phyloP scores from a whole-genome alignment of 1,140 invertebrate genomes.

The Drosophila miranda region DNA sequence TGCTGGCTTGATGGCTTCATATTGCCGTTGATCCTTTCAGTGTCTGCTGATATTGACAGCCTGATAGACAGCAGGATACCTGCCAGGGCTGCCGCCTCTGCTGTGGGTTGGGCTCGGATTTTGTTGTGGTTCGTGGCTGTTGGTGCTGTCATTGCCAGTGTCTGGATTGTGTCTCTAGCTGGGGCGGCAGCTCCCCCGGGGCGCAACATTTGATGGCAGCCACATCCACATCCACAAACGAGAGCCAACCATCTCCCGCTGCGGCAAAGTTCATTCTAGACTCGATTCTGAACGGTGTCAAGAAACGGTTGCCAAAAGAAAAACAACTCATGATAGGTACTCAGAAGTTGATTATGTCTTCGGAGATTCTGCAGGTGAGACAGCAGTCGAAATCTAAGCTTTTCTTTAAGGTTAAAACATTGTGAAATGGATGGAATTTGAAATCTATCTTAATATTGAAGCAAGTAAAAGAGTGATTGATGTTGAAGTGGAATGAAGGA shows the following conservation, averaged over 20 bases:
- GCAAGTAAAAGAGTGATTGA: too few relatives aligned
- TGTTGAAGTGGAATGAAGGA: too few relatives aligned
- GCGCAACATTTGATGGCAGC: conserved; percentile 45
- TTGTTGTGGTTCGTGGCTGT: conserved; percentile 16
- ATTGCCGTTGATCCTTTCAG: conserved; percentile 47
- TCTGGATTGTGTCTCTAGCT: conserved; percentile 24
- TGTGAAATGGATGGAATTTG: too few relatives aligned
- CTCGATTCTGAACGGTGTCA: conserved; percentile 16
- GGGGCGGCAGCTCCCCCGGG: conserved; percentile 17
- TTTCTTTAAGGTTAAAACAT: too few relatives aligned
- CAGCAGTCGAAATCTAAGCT: too few relatives aligned
- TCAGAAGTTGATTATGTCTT: conserved; percentile 21
- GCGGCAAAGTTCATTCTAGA: conserved; percentile 35
- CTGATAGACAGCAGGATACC: conserved; percentile 66
- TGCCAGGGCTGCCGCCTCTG: conserved; percentile 9
- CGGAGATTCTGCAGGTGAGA: not conserved
- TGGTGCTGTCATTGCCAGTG: conserved; percentile 29
- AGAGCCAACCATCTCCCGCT: conserved; percentile 11
- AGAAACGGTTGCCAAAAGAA: conserved; percentile 18
- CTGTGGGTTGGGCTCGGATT: not conserved
- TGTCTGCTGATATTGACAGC: conserved; percentile 67
- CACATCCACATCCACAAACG: conserved; percentile 3
- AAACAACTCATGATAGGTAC: conserved; percentile 36
- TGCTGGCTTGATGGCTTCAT: conserved; percentile 43
- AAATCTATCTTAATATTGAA: too few relatives aligned